Evolutionary conservation across 2,797 vertebrate genomes (phyloP).

Genomic region (Myotis vivesi): DNA sequence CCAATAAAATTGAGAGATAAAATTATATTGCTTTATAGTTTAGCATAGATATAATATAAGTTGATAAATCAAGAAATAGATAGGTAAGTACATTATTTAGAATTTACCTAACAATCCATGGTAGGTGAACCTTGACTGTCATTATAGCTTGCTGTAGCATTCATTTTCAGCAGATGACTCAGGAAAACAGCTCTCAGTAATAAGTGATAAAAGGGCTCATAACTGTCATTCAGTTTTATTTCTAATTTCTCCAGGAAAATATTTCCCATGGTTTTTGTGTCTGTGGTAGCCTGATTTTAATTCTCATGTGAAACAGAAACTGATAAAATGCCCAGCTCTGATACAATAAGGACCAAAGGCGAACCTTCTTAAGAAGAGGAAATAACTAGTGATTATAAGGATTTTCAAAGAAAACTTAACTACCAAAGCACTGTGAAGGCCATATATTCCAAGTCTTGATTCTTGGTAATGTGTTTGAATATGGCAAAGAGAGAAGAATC

Average conservation of each 20-base stretch:
- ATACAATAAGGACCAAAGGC: conserved; percentile 72
- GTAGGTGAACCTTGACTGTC: conserved; percentile 64
- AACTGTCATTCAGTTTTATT: conserved; percentile 67
- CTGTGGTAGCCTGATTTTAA: conserved; percentile 74
- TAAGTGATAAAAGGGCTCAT: conserved; percentile 58
- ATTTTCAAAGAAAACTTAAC: conserved; percentile 72
- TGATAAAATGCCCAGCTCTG: conserved; percentile 68
- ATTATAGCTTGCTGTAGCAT: conserved; percentile 36
- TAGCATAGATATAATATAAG: conserved; percentile 5
- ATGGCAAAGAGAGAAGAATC: neutral
- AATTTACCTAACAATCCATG: conserved; percentile 31
- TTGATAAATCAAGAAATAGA: conserved; percentile 23
- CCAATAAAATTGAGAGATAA: conserved; percentile 40
- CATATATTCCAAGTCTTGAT: neutral
- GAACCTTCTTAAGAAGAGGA: conserved; percentile 68
- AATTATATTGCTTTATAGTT: conserved; percentile 35
- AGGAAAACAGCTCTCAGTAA: conserved; percentile 66
- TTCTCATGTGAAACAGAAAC: conserved; percentile 62
- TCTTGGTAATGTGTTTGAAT: neutral
- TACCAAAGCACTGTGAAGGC: neutral
- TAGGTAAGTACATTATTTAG: neutral
- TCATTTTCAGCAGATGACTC: conserved; percentile 37
- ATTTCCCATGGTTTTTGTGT: conserved; percentile 70
- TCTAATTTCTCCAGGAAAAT: conserved; percentile 41
- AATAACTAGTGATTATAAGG: conserved; percentile 70